Percentiles rank a stretch among this genome's conserved stretches.
phyloP scores from a whole-genome alignment of 1,140 invertebrate genomes.

The Aleiodes sp. region DNA sequence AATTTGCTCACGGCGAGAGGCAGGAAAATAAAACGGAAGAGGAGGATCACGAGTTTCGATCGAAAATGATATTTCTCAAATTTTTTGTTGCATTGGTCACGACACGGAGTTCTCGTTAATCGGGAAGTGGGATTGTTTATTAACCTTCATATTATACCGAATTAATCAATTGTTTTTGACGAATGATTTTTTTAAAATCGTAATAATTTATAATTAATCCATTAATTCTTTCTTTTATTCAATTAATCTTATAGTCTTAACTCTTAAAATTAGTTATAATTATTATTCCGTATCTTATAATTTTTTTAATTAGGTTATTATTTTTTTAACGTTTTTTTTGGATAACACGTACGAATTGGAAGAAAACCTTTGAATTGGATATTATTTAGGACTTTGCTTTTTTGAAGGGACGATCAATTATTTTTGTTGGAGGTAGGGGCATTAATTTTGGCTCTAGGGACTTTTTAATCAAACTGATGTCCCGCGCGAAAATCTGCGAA shows the following conservation, averaged over 20 bases:
- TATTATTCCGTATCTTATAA: constrained; percentile 64
- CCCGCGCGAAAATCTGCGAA: constrained; percentile 53
- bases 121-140: constrained; percentile 59
- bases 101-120: constrained; percentile 58
- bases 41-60: constrained; percentile 26
- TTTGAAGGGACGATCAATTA: constrained; percentile 43
- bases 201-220: constrained; percentile 51
- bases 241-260: constrained; percentile 61
- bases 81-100: constrained; percentile 21
- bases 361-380: constrained; percentile 56
- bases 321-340: constrained; percentile 43
- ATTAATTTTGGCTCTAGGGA: background rate
- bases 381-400: constrained; percentile 29
- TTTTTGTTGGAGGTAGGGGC: constrained; percentile 33
- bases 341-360: constrained; percentile 62
- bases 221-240: constrained; percentile 54
- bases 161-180: constrained; percentile 54
- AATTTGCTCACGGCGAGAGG: constrained; percentile 1
- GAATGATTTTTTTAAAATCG: constrained; percentile 51
- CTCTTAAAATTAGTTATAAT: constrained; percentile 57
- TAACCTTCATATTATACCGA: constrained; percentile 61
- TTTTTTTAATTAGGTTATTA: constrained; percentile 15
- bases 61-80: background rate
- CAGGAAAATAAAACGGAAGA: constrained; percentile 32
- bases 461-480: constrained; percentile 35